These are phyloP conservation scores for Menidia beryllina DNA, from an alignment of 2,113 vertebrate genomes.

Conservation along the genomic window DNA sequence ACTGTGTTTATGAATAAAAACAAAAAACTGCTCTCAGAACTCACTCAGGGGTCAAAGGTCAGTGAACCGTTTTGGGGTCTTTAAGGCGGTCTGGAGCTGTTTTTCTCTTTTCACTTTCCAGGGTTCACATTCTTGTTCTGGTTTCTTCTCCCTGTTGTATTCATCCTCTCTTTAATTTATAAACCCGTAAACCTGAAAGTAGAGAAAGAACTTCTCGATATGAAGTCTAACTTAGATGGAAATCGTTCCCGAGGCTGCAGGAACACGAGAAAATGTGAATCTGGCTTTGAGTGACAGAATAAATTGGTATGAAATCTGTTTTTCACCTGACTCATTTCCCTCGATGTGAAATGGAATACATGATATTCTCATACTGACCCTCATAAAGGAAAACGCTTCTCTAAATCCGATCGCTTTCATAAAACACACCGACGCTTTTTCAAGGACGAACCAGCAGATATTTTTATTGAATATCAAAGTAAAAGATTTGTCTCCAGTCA, in stretches of 20 bases:
- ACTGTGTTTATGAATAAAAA: constrained; percentile 15
- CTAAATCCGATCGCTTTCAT: constrained; percentile 1
- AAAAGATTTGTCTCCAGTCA: not conserved
- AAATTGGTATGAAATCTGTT: not conserved
- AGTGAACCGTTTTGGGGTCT: constrained; percentile 12
- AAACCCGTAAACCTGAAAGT: constrained; percentile 15
- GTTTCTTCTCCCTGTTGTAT: constrained; percentile 11
- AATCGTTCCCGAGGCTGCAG: not conserved
- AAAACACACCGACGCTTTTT: not conserved
- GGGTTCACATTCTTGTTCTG: constrained; percentile 20
- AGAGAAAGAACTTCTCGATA: not conserved
- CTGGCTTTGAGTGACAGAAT: constrained; percentile 1
- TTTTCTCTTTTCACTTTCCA: constrained; percentile 29
- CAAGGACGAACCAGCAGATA: not conserved
- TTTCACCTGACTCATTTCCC: not conserved
- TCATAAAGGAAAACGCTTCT: not conserved
- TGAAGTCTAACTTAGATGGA: not conserved
- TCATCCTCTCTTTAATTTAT: not conserved
- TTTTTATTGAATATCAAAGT: not conserved
- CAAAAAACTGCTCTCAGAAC: not conserved
- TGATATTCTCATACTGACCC: not conserved
- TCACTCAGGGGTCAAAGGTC: constrained; percentile 21
- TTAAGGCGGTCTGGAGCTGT: constrained; percentile 37
- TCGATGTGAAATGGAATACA: not conserved
- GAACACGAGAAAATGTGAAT: not conserved